A percentile compares a stretch with the other conserved stretches of the same genome.
These are phyloP conservation scores for Lepisosteus osseus DNA, from an alignment of 2,113 vertebrate species.

Conservation along the genomic window DNA sequence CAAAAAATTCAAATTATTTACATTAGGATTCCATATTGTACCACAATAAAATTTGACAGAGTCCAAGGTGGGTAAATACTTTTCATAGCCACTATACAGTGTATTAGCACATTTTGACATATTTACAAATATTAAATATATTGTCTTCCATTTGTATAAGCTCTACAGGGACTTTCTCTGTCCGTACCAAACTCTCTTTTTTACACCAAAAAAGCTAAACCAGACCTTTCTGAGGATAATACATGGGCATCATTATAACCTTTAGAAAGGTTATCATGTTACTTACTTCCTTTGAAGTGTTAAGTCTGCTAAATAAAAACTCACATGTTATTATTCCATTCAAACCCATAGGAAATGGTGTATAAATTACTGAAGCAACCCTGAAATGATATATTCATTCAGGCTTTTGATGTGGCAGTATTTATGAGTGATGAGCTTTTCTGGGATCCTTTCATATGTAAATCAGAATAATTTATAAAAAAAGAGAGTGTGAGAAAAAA, in stretches of 20 bases:
- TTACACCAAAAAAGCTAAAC: neutral
- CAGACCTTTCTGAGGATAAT: neutral
- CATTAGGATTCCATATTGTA: no score
- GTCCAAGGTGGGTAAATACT: no score
- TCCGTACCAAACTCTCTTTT: neutral
- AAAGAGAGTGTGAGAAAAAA: neutral
- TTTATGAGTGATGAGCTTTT: constrained; percentile 20
- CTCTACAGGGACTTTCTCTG: neutral
- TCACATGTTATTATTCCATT: neutral
- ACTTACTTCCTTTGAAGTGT: neutral
- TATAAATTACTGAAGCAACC: constrained; percentile 9
- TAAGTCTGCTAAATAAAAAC: constrained; percentile 15
- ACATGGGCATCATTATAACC: neutral
- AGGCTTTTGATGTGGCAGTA: constrained; percentile 13
- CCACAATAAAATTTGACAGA: no score
- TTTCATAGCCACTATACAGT: no score
- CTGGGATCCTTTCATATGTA: constrained; percentile 14
- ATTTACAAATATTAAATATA: no score
- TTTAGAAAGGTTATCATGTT: constrained; percentile 1
- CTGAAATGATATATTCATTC: constrained; percentile 15
- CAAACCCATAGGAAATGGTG: constrained; percentile 5
- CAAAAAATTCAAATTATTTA: no score
- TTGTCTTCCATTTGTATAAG: neutral
- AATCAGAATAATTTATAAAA: constrained; percentile 3
- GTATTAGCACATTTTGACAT: no score